Evolutionary conservation across 1,140 invertebrate genomes (phyloP).

Genomic region (Pteromalus puparum): DNA sequence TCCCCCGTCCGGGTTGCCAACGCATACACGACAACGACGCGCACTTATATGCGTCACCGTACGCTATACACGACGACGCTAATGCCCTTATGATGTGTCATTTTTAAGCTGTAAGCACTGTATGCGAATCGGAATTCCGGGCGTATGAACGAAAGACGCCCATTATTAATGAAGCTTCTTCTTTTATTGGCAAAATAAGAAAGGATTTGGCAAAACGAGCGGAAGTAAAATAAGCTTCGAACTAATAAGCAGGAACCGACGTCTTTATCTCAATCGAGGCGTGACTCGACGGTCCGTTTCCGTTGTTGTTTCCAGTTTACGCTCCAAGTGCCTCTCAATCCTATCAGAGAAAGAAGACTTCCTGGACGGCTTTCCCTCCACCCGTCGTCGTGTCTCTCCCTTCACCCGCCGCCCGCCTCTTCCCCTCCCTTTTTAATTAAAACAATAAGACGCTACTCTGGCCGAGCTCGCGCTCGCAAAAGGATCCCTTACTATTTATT

Average conservation of each 20-base stretch:
- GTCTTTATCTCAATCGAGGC: conserved; percentile 72
- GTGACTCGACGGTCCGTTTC: conserved; percentile 70
- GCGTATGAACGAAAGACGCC: neutral
- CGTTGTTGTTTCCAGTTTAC: conserved; percentile 73
- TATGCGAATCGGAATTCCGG: neutral
- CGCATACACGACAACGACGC: neutral
- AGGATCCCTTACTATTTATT: conserved; percentile 72
- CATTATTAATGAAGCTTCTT: conserved; percentile 4
- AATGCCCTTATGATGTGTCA: too few relatives aligned
- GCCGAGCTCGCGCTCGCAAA: conserved; percentile 56
- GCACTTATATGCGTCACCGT: neutral
- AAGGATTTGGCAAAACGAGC: conserved; percentile 60
- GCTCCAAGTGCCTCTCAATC: conserved; percentile 71
- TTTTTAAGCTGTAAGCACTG: neutral
- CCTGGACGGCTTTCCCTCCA: conserved; percentile 58
- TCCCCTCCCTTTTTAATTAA: conserved; percentile 69
- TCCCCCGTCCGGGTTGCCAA: neutral
- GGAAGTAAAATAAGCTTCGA: conserved; percentile 67
- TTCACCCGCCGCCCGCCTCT: conserved; percentile 18
- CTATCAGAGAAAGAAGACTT: conserved; percentile 70
- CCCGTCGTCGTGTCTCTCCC: neutral
- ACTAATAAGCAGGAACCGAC: conserved; percentile 69
- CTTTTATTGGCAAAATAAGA: conserved; percentile 51
- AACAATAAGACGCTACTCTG: conserved; percentile 68
- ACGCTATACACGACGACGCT: neutral